Base-by-base conservation (phyloP, 2,113 vertebrate species). In the Xiphorhynchus elegans region DNA sequence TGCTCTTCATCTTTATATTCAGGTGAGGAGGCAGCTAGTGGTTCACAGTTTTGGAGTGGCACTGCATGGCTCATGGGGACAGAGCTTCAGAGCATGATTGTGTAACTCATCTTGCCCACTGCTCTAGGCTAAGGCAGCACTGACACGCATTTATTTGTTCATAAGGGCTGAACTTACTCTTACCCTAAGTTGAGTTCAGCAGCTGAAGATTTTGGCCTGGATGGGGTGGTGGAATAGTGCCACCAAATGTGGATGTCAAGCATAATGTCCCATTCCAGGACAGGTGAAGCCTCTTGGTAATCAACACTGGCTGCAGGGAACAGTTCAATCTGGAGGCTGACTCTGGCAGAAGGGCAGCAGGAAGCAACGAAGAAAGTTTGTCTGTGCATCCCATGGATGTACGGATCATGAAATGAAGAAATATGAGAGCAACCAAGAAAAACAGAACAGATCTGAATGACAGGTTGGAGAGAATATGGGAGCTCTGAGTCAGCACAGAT, bases 1-100 rank as follows among this genome's bases (percentile, higher is more conserved):
- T 99, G 99, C 99, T 99, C 63, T 99, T 99, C 98, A 99, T 99
- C 97, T 99, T 99, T 97, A 99, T 99, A 94, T 99, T 99, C 98
- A 99, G 99, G 99, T 99, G 94, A 96, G 96, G 40, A 90, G 64
- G 13, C 16, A 77, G 39, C 35, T 37, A 60, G 33, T 28, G 28
- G 19, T 26, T 85, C 13, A 2, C 15, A 5, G 40, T 46, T 70
- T 60, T 74, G 42, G 25, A 76, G 53, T 21, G 42, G 20, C 40
- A 13, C 68, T 62, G 26, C 25, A 2, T 17, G 49, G 52, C 56
- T 89, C 13, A 8, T 10, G 31, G n/a, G 42, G 74, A 49, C 24
- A 25, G 31, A 68, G 5, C 35, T 89, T 69, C 52, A 69, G 29
- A 66, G n/a, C 28, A 3, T 6, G 50, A 53, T 7, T 28, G 8